Conservation (phyloP, 2,113 vertebrate genomes). For the Gulo gulo region DNA sequence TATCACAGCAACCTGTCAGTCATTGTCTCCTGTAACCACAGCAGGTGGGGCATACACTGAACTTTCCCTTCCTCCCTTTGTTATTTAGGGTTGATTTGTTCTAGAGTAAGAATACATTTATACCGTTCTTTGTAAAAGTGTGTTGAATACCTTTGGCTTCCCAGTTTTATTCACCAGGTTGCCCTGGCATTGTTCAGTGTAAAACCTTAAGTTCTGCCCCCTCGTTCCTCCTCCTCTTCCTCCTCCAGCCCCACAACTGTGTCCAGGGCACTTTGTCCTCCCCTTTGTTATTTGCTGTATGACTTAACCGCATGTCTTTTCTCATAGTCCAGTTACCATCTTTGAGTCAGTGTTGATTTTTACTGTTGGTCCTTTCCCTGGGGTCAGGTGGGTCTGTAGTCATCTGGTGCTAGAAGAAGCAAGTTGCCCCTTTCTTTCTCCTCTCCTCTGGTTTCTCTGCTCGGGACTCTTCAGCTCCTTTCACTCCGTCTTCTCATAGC, state of each 20-base stretch:
- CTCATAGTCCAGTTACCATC: neutral
- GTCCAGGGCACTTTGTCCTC: neutral
- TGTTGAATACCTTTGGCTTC: neutral
- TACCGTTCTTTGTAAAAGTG: neutral
- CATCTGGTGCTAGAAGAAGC: neutral
- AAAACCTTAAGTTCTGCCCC: neutral
- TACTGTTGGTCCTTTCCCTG: neutral
- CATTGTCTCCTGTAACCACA: neutral
- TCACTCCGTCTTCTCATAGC: neutral
- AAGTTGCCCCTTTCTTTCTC: neutral
- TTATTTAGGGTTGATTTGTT: slow-evolving; percentile 42
- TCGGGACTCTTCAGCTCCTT: neutral
- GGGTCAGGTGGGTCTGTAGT: neutral
- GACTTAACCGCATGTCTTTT: neutral
- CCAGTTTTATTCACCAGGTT: neutral
- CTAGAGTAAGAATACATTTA: slow-evolving; percentile 18
- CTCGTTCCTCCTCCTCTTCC: neutral
- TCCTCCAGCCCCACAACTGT: neutral
- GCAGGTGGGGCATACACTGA: neutral
- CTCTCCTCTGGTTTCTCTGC: neutral
- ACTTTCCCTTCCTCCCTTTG: neutral
- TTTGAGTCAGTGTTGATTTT: neutral
- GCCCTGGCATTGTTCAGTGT: neutral
- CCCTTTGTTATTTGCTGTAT: neutral
- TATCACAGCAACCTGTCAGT: neutral